A percentile compares a stretch with the other conserved stretches of the same genome.
phyloP scores from a whole-genome alignment of 1,140 invertebrate genomes.

The Pachyrhynchus sulphureomaculatus region DNA sequence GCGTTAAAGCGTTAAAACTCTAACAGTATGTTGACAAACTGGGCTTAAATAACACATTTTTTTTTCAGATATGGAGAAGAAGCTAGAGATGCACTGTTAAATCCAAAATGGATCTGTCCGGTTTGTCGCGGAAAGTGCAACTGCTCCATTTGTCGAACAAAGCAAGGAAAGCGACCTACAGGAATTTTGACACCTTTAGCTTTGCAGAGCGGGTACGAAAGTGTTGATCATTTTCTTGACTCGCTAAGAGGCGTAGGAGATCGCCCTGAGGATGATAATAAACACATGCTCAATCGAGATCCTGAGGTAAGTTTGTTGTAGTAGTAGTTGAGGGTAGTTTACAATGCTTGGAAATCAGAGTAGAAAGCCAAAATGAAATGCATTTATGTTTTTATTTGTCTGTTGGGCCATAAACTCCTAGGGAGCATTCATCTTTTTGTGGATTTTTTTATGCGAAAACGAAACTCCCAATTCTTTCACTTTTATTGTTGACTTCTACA shows the following conservation, averaged over 20 bases:
- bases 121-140: conserved; percentile 55
- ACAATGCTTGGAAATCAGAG: too few species aligned
- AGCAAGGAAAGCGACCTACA: conserved; percentile 52
- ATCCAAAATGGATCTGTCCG: conserved; percentile 55
- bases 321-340: too few species aligned
- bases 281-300: background rate
- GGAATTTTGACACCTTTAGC: conserved; percentile 50
- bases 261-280: background rate
- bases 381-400: too few species aligned
- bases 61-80: conserved; percentile 52
- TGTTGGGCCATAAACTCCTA: too few species aligned
- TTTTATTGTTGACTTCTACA: too few species aligned
- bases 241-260: conserved; percentile 30
- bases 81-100: conserved; percentile 49
- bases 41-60: too few species aligned
- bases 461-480: too few species aligned
- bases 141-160: conserved; percentile 55
- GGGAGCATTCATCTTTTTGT: too few species aligned
- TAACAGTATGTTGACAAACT: too few species aligned
- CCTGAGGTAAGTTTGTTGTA: conserved; percentile 8
- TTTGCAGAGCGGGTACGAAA: conserved; percentile 47
- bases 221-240: conserved; percentile 41
- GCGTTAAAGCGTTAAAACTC: too few species aligned
- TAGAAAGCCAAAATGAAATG: too few species aligned
- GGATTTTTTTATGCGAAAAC: too few species aligned